These are phyloP conservation scores for Ochropleura leucogaster DNA, from an alignment of 2,888 invertebrate species.

Conservation along the genomic window DNA sequence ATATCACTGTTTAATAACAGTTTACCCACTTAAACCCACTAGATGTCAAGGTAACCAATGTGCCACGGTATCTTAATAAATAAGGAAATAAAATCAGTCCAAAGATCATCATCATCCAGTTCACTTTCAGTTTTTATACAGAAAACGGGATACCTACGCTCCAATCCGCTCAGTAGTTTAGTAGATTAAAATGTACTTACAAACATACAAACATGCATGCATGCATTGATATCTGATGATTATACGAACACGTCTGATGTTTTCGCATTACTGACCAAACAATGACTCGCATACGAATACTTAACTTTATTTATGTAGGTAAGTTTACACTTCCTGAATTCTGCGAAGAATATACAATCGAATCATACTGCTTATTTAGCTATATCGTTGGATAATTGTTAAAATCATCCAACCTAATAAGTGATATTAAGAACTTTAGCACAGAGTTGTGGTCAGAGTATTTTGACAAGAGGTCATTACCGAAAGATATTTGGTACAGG, in stretches of 20 bases:
- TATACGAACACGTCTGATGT: slow-evolving; percentile 8
- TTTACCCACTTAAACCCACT: too few relatives aligned
- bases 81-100: not conserved
- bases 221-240: not conserved
- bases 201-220: not conserved
- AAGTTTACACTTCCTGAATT: slow-evolving; percentile 9
- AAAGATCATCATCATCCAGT: not conserved
- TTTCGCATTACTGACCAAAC: slow-evolving; percentile 12
- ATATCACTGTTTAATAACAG: too few relatives aligned
- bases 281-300: slow-evolving; percentile 43
- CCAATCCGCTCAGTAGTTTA: slow-evolving; percentile 13
- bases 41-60: too few relatives aligned
- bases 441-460: too few relatives aligned
- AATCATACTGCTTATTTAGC: not conserved
- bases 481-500: too few relatives aligned
- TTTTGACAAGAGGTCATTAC: too few relatives aligned
- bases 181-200: slow-evolving; percentile 17
- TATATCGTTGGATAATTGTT: not conserved
- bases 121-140: too few relatives aligned
- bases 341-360: slow-evolving; percentile 18
- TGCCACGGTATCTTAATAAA: too few relatives aligned
- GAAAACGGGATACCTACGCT: not conserved
- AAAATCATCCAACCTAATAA: too few relatives aligned
- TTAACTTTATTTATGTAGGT: slow-evolving; percentile 14
- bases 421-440: too few relatives aligned